Conservation (phyloP, 1,140 invertebrate species). For the Chelonus insularis region DNA sequence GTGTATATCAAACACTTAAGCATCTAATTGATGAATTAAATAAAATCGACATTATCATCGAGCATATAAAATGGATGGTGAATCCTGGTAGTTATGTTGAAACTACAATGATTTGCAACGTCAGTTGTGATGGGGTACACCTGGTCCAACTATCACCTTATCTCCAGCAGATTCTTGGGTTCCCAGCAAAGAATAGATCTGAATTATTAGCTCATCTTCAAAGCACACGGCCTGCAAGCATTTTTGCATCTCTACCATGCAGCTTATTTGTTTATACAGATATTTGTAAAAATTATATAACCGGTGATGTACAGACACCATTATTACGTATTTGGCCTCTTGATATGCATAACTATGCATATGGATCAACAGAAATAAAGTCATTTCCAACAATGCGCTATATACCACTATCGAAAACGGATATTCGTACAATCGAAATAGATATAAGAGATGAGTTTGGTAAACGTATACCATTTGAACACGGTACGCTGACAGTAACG, state of each 20-base stretch:
- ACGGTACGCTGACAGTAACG: constrained; percentile 31
- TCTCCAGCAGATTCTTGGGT: too few species aligned
- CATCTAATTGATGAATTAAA: too few species aligned
- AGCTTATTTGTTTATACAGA: background rate
- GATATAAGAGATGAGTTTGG: constrained; percentile 32
- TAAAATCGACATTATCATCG: too few species aligned
- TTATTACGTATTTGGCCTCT: constrained; percentile 30
- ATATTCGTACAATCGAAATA: constrained; percentile 27
- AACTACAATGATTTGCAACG: too few species aligned
- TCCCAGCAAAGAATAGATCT: too few species aligned
- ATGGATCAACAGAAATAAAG: constrained; percentile 14
- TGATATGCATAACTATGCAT: constrained; percentile 6
- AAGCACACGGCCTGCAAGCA: too few species aligned
- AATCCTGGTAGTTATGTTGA: too few species aligned
- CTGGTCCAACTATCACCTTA: too few species aligned
- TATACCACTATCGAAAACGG: constrained; percentile 20
- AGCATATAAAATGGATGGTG: too few species aligned
- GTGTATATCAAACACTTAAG: background rate
- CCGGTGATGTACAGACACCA: constrained; percentile 16
- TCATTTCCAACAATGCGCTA: constrained; percentile 25
- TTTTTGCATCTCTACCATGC: too few species aligned
- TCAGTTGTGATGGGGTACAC: too few species aligned
- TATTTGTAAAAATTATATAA: background rate
- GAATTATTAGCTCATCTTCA: too few species aligned
- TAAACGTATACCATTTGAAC: constrained; percentile 30